phyloP scores from a whole-genome alignment of 2,113 vertebrate genomes.

The Cairina moschata region DNA sequence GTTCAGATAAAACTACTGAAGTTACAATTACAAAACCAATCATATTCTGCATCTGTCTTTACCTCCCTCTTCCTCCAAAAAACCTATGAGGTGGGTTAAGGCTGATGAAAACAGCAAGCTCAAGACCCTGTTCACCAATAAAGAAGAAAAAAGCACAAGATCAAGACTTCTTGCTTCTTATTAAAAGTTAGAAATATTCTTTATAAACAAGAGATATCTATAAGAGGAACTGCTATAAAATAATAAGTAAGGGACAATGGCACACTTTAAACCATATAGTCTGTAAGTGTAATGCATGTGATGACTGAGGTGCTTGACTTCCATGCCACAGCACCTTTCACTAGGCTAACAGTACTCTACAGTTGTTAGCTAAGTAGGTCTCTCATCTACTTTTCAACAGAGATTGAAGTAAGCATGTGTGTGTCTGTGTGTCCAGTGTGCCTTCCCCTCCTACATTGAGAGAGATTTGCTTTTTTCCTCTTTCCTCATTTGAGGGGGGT shows the following conservation, averaged over 20 bases:
- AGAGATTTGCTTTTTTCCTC: not conserved
- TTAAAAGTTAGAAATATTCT: too few relatives aligned
- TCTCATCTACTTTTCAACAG: not conserved
- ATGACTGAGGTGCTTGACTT: not conserved
- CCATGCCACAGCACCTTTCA: not conserved
- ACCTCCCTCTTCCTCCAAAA: not conserved
- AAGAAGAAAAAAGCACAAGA: not conserved
- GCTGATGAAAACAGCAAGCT: not conserved
- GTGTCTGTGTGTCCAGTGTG: fast-evolving
- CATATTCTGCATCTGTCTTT: not conserved
- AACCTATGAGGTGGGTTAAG: not conserved
- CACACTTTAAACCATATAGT: not conserved
- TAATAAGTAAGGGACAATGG: not conserved
- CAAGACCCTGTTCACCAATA: not conserved
- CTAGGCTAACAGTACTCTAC: not conserved
- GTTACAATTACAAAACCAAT: not conserved
- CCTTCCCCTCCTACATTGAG: not conserved
- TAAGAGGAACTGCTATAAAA: not conserved
- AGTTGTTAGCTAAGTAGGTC: not conserved
- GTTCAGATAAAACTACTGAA: not conserved
- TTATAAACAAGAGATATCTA: too few relatives aligned
- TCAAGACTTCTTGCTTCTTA: not conserved
- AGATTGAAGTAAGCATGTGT: not conserved
- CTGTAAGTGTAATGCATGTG: not conserved
- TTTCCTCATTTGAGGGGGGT: not conserved